These are phyloP conservation scores for Brachionus sp. DNA, from an alignment of 1,140 invertebrate species.

Conservation along the genomic window DNA sequence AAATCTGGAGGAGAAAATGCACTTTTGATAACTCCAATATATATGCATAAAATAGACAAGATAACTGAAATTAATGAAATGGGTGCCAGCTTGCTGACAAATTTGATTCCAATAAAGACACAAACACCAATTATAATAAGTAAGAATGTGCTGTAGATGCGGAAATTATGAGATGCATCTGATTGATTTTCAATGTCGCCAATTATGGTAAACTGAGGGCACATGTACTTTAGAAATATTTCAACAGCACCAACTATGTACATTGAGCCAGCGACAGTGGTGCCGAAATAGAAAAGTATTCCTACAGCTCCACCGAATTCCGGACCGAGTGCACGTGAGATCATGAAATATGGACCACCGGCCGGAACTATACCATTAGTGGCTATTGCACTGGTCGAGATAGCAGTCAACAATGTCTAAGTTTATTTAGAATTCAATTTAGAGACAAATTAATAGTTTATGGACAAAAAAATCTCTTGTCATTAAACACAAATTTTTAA, in stretches of 20 bases:
- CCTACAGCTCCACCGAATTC: slow-evolving; percentile 98
- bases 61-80: slow-evolving; percentile 94
- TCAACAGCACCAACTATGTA: slow-evolving; percentile 91
- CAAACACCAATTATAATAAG: slow-evolving; percentile 85
- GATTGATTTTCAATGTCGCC: slow-evolving; percentile 65
- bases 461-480: background rate
- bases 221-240: slow-evolving; percentile 96
- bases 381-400: slow-evolving; percentile 98
- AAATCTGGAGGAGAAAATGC: slow-evolving; percentile 35
- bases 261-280: slow-evolving; percentile 95
- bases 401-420: slow-evolving; percentile 88
- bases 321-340: slow-evolving; percentile 91
- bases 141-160: slow-evolving; percentile 86
- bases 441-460: background rate
- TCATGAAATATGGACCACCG: slow-evolving; percentile 99
- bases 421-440: background rate
- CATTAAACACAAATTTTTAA: background rate
- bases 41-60: slow-evolving; percentile 88
- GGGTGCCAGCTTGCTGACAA: slow-evolving; percentile 97
- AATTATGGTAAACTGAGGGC: slow-evolving; percentile 82
- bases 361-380: slow-evolving; percentile 98
- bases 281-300: slow-evolving; percentile 96
- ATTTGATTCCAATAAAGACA: slow-evolving; percentile 93
- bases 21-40: slow-evolving; percentile 67
- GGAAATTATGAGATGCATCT: slow-evolving; percentile 77